A percentile compares a stretch with the other conserved stretches of the same genome.
These are phyloP conservation scores for Acleris emargana DNA, from an alignment of 2,888 invertebrate genomes.

Conservation along the genomic window DNA sequence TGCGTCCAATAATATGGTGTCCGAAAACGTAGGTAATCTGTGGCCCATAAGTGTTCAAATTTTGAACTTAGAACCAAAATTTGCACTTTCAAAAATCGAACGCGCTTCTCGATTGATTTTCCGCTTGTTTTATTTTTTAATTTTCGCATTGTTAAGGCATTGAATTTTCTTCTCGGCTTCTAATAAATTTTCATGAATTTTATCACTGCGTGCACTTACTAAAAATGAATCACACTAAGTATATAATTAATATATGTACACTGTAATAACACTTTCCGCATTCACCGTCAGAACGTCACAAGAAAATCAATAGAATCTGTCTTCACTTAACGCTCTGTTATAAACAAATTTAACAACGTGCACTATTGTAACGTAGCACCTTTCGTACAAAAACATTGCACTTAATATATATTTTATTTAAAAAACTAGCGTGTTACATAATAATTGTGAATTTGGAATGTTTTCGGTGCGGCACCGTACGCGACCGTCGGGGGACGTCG, in stretches of 20 bases:
- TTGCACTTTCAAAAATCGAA: neutral
- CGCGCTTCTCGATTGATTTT: conserved; percentile 4
- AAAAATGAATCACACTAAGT: conserved; percentile 49
- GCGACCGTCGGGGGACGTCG: conserved; percentile 59
- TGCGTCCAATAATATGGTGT: too few species aligned
- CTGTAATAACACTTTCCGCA: conserved; percentile 73
- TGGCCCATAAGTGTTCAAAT: too few species aligned
- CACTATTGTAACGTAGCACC: neutral
- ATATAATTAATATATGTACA: conserved; percentile 50
- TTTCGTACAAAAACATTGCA: conserved; percentile 25
- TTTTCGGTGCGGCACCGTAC: conserved; percentile 64
- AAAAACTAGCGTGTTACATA: conserved; percentile 71
- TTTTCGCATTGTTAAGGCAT: conserved; percentile 22
- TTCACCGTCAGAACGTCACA: conserved; percentile 67
- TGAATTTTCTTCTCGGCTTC: neutral
- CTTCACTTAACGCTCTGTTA: conserved; percentile 47
- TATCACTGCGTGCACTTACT: conserved; percentile 31
- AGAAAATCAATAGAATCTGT: conserved; percentile 72
- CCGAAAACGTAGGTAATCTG: too few species aligned
- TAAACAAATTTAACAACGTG: conserved; percentile 23
- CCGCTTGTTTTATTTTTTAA: neutral
- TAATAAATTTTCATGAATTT: conserved; percentile 1
- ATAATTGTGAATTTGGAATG: conserved; percentile 63
- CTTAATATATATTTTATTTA: conserved; percentile 43
- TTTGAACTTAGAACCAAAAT: neutral